These are phyloP conservation scores for Protomyctophum bolini DNA, from an alignment of 2,113 vertebrate genomes.

Conservation along the genomic window DNA sequence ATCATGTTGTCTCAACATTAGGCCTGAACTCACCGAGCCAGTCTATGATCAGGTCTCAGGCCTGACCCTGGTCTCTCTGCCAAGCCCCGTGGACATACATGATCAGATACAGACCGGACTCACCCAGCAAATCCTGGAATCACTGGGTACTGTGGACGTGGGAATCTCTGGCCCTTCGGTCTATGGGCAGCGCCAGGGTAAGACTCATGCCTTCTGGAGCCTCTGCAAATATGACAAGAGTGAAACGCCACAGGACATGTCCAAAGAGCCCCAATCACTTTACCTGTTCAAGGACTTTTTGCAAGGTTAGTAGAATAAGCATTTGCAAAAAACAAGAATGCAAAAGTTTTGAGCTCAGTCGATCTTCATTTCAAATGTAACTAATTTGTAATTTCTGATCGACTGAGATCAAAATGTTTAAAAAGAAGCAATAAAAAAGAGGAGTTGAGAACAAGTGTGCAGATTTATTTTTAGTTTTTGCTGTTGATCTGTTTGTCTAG, in stretches of 20 bases:
- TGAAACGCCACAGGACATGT: slow-evolving; percentile 64
- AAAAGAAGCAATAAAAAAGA: no score
- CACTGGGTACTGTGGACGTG: slow-evolving; percentile 75
- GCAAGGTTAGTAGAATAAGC: slow-evolving; percentile 65
- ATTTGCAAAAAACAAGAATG: no score
- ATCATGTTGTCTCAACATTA: slow-evolving; percentile 19
- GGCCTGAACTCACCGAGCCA: slow-evolving; percentile 40
- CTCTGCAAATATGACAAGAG: slow-evolving; percentile 64
- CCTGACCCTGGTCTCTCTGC: slow-evolving; percentile 74
- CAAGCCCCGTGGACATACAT: slow-evolving; percentile 62
- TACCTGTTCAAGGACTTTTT: slow-evolving; percentile 76
- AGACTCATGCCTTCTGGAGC: slow-evolving; percentile 76
- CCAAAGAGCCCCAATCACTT: slow-evolving; percentile 64
- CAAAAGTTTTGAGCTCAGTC: no score
- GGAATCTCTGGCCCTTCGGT: slow-evolving; percentile 57
- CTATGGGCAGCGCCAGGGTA: slow-evolving; percentile 51
- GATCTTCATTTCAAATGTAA: no score
- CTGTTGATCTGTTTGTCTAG: no score
- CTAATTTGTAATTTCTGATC: no score
- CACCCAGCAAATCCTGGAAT: slow-evolving; percentile 76
- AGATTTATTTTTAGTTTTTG: no score
- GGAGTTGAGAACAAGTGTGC: no score
- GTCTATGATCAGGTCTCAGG: slow-evolving; percentile 15
- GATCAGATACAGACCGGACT: slow-evolving; percentile 67
- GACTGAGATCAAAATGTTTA: no score